Base-by-base conservation (phyloP, 2,888 invertebrate genomes). In the Drosophila multiciliata region DNA sequence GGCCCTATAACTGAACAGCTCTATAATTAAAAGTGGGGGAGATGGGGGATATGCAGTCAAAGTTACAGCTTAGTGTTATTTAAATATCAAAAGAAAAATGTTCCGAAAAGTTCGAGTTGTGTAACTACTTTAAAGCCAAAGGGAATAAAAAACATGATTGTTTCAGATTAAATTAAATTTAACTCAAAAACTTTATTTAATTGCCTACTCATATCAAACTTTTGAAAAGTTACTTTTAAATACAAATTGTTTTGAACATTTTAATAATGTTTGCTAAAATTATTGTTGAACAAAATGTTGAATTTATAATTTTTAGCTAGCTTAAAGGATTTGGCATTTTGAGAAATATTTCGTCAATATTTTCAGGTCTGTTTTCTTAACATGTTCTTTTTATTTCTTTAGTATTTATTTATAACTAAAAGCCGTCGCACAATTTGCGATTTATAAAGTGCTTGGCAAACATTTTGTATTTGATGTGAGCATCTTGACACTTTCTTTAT, bases 401-500 rank as follows among this genome's bases (percentile, higher is more conserved):
- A n/a, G 20, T 12, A 58, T 8, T 26, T 33, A 12, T 20, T 15
- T 32, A 33, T 42, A 55, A 20, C 29, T 36, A 29, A 60, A 54
- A 0, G 32, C 12, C 11, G 9, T 45, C 2, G n/a, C 20, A n/a
- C 4, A 67, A 38, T 45, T 29, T 29, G 17, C 53, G 32, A 55
- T 65, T 61, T 53, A 42, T 26, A n/a, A 45, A 45, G 20, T 38
- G 33, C 15, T 62, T 54, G 42, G 17, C 23, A 12, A 54, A 40
- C 45, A 35, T 60, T 59, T 60, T 32, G 33, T 36, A n/a, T 58
- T 49, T 66, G 33, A 53, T 66, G 60, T 42, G n/a, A 62, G 42
- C 80, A 75, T 69, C 64, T 70, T 75, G 64, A 62, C 66, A 75
- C 36, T 62, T 80, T 59, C 54, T 60, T 70, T 63, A 70, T 60